phyloP scores from a whole-genome alignment of 2,797 vertebrate species.

The Chaunax sp. region DNA sequence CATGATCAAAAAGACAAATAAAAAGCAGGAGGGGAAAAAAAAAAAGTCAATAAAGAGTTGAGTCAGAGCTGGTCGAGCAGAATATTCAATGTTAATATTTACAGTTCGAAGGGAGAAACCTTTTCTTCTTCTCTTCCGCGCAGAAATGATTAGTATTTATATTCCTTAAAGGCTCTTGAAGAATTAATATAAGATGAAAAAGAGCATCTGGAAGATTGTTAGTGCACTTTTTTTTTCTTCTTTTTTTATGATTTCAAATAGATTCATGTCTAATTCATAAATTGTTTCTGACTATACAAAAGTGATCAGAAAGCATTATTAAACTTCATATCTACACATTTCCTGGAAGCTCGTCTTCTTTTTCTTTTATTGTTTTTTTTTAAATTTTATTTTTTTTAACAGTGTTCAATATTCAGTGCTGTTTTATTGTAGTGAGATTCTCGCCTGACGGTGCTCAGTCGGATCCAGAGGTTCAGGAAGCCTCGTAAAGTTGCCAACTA shows the following conservation, averaged over 20 bases:
- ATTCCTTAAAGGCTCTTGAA: constrained; percentile 43
- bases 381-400: constrained; percentile 78
- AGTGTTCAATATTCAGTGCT: constrained; percentile 97
- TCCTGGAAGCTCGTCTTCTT: constrained; percentile 75
- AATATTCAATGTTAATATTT: constrained; percentile 62
- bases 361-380: constrained; percentile 46
- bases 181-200: constrained; percentile 51
- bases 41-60: constrained; percentile 30
- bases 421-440: constrained; percentile 86
- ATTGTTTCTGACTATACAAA: constrained; percentile 86
- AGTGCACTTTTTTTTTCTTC: constrained; percentile 82
- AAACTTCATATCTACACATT: constrained; percentile 78
- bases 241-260: constrained; percentile 82
- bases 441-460: constrained; percentile 67
- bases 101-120: constrained; percentile 44
- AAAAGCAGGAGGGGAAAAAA: constrained; percentile 16
- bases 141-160: constrained; percentile 33
- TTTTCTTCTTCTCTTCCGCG: constrained; percentile 36
- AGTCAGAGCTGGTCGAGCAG: constrained; percentile 49
- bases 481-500: constrained; percentile 35
- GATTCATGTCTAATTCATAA: constrained; percentile 79
- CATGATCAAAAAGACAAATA: constrained; percentile 65
- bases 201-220: constrained; percentile 81
- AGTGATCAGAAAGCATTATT: constrained; percentile 82
- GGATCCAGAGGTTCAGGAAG: constrained; percentile 59